Evolutionary conservation across 2,888 invertebrate genomes (phyloP).

Genomic region (Harpagoxenus sublaevis): DNA sequence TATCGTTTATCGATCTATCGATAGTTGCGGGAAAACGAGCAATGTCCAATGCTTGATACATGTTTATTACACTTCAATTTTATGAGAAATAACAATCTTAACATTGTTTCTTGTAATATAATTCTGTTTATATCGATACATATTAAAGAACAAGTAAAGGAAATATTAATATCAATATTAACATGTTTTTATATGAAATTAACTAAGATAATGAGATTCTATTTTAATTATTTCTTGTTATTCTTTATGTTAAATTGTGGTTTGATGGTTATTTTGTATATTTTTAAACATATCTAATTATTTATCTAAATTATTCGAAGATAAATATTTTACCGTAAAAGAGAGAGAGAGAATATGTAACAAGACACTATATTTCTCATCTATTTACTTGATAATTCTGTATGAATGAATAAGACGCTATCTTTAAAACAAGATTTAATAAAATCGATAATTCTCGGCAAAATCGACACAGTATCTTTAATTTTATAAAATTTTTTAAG

Average conservation of each 20-base stretch:
- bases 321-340: not conserved
- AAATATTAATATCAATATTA: slow-evolving; percentile 5
- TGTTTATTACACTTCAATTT: not conserved
- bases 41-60: slow-evolving; percentile 2
- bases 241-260: not conserved
- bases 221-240: slow-evolving; percentile 15
- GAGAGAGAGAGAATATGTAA: slow-evolving; percentile 3
- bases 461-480: not conserved
- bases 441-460: not conserved
- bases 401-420: not conserved
- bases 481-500: not conserved
- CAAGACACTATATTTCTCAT: not conserved
- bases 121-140: not conserved
- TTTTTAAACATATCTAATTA: not conserved
- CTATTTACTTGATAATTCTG: slow-evolving; percentile 5
- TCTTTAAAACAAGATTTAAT: slow-evolving; percentile 4
- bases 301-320: not conserved
- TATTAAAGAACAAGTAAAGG: not conserved
- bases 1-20: not conserved
- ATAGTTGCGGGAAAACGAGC: slow-evolving; percentile 6
- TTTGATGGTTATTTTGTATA: not conserved
- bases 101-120: not conserved
- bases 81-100: not conserved
- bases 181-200: not conserved
- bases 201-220: not conserved